phyloP scores from a whole-genome alignment of 2,888 invertebrate genomes.

The Carcina quercana region DNA sequence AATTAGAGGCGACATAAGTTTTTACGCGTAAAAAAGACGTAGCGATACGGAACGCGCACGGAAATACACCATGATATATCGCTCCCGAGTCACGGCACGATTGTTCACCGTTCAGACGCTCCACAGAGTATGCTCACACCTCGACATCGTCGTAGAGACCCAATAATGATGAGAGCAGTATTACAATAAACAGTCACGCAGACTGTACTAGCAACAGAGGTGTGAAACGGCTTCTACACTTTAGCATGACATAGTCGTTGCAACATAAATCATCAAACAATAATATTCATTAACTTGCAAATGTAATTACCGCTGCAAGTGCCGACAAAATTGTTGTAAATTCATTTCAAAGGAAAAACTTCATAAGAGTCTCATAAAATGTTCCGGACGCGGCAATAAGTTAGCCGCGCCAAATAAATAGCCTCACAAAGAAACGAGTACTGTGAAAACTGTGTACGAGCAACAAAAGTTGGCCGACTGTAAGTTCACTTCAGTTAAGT shows the following conservation, averaged over 20 bases:
- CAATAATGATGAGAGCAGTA: too few relatives aligned
- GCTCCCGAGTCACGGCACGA: constrained; percentile 48
- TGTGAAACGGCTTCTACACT: too few relatives aligned
- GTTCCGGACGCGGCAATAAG: constrained; percentile 39
- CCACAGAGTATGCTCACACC: too few relatives aligned
- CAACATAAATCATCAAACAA: constrained; percentile 10
- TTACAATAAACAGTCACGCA: too few relatives aligned
- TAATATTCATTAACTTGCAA: constrained; percentile 24
- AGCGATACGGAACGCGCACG: constrained; percentile 53
- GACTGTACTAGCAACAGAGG: too few relatives aligned
- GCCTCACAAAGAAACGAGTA: constrained; percentile 43
- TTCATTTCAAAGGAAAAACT: constrained; percentile 48
- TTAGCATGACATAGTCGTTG: constrained; percentile 37
- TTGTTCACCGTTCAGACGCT: constrained; percentile 46
- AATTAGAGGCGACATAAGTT: constrained; percentile 73
- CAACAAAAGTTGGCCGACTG: constrained; percentile 52
- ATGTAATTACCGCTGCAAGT: constrained; percentile 29
- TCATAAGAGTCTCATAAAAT: constrained; percentile 48
- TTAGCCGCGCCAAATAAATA: constrained; percentile 43
- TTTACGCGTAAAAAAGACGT: constrained; percentile 71
- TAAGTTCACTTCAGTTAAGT: constrained; percentile 57
- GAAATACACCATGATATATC: constrained; percentile 68
- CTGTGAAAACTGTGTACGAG: constrained; percentile 48
- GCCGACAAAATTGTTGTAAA: constrained; percentile 40
- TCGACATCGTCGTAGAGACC: too few relatives aligned